Evolutionary conservation across 1,140 invertebrate species (phyloP), one percentile per base, ranked within the genome.

Genomic region (Drosophila watanabei): DNA sequence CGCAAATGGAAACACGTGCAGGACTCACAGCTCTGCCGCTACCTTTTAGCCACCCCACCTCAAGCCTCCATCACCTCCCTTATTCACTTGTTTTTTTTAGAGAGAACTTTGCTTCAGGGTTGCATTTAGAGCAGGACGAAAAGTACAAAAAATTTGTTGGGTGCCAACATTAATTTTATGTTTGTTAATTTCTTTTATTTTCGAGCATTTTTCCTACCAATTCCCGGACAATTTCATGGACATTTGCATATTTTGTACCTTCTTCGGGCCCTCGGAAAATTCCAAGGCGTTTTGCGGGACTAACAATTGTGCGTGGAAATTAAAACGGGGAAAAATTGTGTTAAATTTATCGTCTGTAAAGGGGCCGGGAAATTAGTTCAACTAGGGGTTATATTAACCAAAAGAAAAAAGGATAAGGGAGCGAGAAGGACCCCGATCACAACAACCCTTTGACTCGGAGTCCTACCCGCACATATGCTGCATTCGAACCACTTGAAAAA

Each of bases 151-250:
- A 79, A 76, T 75, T 89, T 90, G 86, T 89, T 89, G 86, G 86
- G 86, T 89, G 86, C 86, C 83, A 90, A 89, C 86, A 89, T 89
- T 89, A 89, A 90, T 89, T 89, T 89, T 89, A 89, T 89, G 86
- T 90, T 89, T 89, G 86, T 89, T 89, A 89, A 89, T 89, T 89
- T 89, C 87, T 90, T 89, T 86, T 89, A 90, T 86, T 89, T 82
- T 80, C 49, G 10, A 63, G 43, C 79, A 54, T 71, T 88, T 82
- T 87, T 88, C 63, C 24, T 75, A 75, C 61, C 59, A 83, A 63
- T 76, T 85, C 61, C 66, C 61, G 39, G 70, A 85, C 86, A 82
- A 82, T 89, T 89, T 89, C 86, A 89, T 80, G 86, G 79, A 37
- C 86, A 89, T 89, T 89, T 90, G 86, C 86, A 89, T 89, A 80